Evolutionary conservation across 1,140 invertebrate genomes (phyloP).

Genomic region (Calliphora vicina): DNA sequence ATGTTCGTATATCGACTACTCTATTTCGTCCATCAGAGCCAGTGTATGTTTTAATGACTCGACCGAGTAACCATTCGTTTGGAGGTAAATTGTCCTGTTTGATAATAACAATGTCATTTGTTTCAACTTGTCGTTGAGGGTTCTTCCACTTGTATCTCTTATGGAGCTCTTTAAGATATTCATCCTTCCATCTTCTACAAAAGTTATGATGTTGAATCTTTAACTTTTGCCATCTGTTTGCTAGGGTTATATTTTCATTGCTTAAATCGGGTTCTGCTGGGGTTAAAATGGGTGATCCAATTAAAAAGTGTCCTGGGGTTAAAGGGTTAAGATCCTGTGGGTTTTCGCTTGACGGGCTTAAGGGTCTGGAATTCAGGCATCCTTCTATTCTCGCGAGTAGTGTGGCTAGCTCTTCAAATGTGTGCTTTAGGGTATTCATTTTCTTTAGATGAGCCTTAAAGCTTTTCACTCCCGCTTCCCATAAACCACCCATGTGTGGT

Average conservation of each 20-base stretch:
- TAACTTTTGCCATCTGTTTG: slow-evolving; percentile 15
- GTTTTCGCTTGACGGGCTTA: not conserved
- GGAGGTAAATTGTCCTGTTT: not conserved
- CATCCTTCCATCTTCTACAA: slow-evolving; percentile 21
- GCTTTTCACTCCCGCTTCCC: too few relatives aligned
- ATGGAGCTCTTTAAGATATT: slow-evolving; percentile 22
- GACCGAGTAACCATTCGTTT: slow-evolving; percentile 21
- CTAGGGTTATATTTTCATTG: too few relatives aligned
- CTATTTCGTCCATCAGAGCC: too few relatives aligned
- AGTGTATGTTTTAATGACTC: too few relatives aligned
- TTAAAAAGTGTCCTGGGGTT: not conserved
- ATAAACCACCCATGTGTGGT: too few relatives aligned
- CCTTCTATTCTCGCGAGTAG: not conserved
- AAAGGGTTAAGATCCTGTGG: too few relatives aligned
- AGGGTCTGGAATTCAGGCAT: not conserved
- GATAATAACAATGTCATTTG: not conserved
- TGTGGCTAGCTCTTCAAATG: not conserved
- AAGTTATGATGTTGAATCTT: slow-evolving; percentile 17
- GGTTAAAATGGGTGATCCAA: not conserved
- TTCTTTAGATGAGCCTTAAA: too few relatives aligned
- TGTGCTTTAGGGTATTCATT: too few relatives aligned
- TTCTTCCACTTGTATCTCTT: slow-evolving; percentile 26
- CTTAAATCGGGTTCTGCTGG: too few relatives aligned
- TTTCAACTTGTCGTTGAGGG: not conserved
- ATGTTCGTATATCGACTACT: too few relatives aligned